Evolutionary conservation across 2,888 invertebrate genomes (phyloP).

Genomic region (Sinodicranocentrus sp.): DNA sequence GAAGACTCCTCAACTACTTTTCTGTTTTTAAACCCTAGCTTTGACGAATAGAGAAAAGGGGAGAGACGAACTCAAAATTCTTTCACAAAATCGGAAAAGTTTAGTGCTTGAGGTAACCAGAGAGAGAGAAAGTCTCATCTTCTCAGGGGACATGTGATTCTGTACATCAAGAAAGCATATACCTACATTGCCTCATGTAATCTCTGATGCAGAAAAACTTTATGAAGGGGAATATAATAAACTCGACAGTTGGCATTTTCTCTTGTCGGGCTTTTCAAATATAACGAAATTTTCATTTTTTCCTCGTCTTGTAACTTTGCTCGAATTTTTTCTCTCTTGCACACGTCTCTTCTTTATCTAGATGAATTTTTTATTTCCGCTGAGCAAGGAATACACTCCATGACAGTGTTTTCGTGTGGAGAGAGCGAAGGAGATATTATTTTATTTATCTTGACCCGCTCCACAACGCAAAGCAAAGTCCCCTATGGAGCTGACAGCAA

Average conservation of each 20-base stretch:
- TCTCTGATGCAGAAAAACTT: conserved; percentile 16
- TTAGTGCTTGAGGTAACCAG: background rate
- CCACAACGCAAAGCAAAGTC: no score
- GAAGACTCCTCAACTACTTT: background rate
- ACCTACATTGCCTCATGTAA: background rate
- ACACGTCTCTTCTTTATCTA: no score
- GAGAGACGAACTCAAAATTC: background rate
- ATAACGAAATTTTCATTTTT: background rate
- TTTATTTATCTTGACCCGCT: no score
- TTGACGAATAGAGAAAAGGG: background rate
- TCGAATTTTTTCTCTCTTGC: no score
- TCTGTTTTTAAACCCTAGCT: background rate
- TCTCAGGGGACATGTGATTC: conserved; percentile 30
- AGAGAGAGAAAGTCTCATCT: conserved; percentile 13
- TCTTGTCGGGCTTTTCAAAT: background rate
- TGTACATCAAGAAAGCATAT: background rate
- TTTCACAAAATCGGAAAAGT: background rate
- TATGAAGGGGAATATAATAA: conserved; percentile 12
- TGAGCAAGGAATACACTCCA: no score
- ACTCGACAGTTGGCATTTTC: conserved; percentile 22
- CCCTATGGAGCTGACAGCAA: no score
- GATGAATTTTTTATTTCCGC: no score
- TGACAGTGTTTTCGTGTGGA: no score
- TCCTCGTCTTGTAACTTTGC: no score
- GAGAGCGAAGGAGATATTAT: no score